Evolutionary conservation across 2,888 invertebrate genomes (phyloP), one percentile per base, ranked within the genome.

Genomic region (Mythimna albipuncta): DNA sequence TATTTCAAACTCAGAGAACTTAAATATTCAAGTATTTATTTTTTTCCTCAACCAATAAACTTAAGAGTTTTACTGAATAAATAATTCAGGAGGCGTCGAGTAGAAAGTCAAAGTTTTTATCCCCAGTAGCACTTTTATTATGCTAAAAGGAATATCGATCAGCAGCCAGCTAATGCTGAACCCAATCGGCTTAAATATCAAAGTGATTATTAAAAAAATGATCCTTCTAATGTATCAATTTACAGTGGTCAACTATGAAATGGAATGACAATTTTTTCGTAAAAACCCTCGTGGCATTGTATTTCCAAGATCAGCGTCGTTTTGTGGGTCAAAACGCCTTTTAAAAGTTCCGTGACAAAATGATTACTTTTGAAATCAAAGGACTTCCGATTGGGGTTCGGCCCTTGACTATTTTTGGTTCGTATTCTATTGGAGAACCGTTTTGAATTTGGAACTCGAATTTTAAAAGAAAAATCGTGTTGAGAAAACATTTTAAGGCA

Each of bases 81-180:
- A 93, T 93, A 91, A 93, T 94, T 93, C 92, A 93, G 79, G 67
- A 89, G 90, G 89, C 89, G 89, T 89, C 87, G 86, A 86, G 86
- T 86, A 79, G 88, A 85, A 89, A 90, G 87, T 87, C 87, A 85
- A 91, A 92, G 89, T 92, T 93, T 93, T 92, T 89, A 89, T 87
- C 85, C 87, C 83, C 82, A 87, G 91, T 85, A 86, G 88, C 87
- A 88, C 81, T 91, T 91, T 91, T 91, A 89, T 91, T 90, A 89
- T 89, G 87, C 82, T 88, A 83, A 89, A 82, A 84, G 84, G 84
- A 89, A 88, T 89, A 87, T 76, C 78, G 83, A 89, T 90, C 89
- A 88, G 77, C 82, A 79, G 77, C 88, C 89, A 90, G 72, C 77
- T 72, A 77, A 82, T 75, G 63, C 68, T 84, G 87, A 86, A 70